phyloP scores from a whole-genome alignment of 2,797 vertebrate genomes.

The Mastacembelus armatus region DNA sequence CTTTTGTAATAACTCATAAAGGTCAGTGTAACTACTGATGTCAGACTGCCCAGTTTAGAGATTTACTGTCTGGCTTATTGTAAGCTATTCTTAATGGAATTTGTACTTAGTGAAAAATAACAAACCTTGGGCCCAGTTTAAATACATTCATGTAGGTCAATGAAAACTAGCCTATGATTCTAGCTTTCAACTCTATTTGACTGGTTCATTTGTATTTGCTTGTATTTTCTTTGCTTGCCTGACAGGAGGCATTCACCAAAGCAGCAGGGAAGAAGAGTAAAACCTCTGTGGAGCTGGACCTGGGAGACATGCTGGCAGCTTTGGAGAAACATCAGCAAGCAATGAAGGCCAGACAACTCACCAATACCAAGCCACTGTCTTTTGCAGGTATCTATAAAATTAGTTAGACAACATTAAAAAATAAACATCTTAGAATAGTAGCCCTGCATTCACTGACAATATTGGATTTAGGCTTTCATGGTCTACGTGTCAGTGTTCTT shows the following conservation, averaged over 20 bases:
- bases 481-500: too few relatives aligned
- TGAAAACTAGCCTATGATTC: too few relatives aligned
- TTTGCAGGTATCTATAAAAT: constrained; percentile 86
- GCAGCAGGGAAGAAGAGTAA: constrained; percentile 98
- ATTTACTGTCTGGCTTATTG: too few relatives aligned
- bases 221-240: constrained; percentile 7
- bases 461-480: background rate
- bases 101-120: too few relatives aligned
- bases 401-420: background rate
- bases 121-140: too few relatives aligned
- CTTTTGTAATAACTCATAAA: too few relatives aligned
- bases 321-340: constrained; percentile 97
- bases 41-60: too few relatives aligned
- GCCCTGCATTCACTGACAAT: background rate
- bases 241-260: constrained; percentile 95
- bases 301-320: constrained; percentile 97
- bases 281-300: constrained; percentile 94
- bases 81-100: too few relatives aligned
- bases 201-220: constrained; percentile 1
- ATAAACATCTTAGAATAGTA: background rate
- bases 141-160: too few relatives aligned
- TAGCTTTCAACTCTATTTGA: background rate
- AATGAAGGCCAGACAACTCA: constrained; percentile 95
- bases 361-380: constrained; percentile 93
- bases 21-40: too few relatives aligned